Evolutionary conservation across 2,797 vertebrate genomes (phyloP).

Genomic region (Scolopax rusticola): DNA sequence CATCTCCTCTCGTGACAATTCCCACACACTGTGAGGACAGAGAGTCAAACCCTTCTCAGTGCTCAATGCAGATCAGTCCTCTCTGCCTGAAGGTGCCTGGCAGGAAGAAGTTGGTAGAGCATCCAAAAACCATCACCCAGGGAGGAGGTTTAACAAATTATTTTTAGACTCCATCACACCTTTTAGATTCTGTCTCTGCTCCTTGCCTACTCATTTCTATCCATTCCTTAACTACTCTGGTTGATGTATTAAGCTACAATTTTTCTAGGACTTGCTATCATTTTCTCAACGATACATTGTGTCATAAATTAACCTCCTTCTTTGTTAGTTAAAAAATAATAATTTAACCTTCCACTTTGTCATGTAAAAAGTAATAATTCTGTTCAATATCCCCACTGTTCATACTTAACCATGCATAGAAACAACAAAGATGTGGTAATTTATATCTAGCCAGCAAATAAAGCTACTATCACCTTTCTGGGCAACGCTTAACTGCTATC

Average conservation of each 20-base stretch:
- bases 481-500: background rate
- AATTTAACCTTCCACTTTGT: background rate
- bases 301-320: background rate
- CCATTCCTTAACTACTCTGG: background rate
- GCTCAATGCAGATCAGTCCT: background rate
- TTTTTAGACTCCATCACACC: background rate
- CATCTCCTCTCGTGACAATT: accelerated
- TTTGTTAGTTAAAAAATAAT: background rate
- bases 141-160: background rate
- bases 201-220: background rate
- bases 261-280: background rate
- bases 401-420: background rate
- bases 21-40: background rate
- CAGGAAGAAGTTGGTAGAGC: background rate
- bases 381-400: background rate
- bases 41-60: background rate
- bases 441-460: background rate
- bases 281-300: background rate
- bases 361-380: background rate
- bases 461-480: background rate
- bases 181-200: background rate
- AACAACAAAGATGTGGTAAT: too few relatives aligned
- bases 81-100: background rate
- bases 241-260: background rate
- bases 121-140: background rate